Conservation (phyloP, 2,797 vertebrate species). For the Sebastiscus albofasciatus region DNA sequence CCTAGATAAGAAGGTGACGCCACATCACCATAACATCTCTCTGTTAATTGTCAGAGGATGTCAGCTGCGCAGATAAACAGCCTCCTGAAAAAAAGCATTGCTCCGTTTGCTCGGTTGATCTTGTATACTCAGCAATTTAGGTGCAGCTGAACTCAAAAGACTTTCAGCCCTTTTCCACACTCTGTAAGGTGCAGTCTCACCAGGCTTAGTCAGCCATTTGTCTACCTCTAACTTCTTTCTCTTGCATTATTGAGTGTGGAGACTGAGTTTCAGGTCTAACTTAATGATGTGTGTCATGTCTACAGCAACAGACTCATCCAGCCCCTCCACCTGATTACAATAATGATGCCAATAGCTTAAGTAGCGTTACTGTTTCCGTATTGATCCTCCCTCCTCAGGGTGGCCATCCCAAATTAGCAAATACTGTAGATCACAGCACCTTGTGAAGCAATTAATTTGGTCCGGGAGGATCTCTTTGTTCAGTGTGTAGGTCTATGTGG, state of each 20-base stretch:
- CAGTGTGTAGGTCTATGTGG: slow-evolving; percentile 33
- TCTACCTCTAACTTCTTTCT: neutral
- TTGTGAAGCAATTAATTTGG: slow-evolving; percentile 59
- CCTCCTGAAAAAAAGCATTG: neutral
- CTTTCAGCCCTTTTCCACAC: neutral
- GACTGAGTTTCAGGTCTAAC: neutral
- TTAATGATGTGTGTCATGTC: neutral
- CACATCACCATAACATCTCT: neutral
- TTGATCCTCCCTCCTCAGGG: slow-evolving; percentile 61
- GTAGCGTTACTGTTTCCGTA: slow-evolving; percentile 40
- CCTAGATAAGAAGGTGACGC: neutral
- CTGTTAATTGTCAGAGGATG: slow-evolving; percentile 9
- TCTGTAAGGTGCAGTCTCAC: neutral
- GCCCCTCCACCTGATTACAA: slow-evolving; percentile 36
- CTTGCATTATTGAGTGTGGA: neutral
- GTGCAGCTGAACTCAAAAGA: slow-evolving; percentile 3
- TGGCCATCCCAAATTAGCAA: slow-evolving; percentile 55
- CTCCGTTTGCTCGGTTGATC: neutral
- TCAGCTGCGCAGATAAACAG: neutral
- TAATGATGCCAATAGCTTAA: slow-evolving; percentile 55
- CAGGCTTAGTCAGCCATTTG: neutral
- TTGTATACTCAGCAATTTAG: neutral
- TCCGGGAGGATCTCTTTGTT: slow-evolving; percentile 35
- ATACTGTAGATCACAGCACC: slow-evolving; percentile 49
- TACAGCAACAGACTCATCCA: slow-evolving; percentile 21